A percentile compares a stretch with the other conserved stretches of the same genome.
phyloP scores from a whole-genome alignment of 2,797 vertebrate species.

The Enteromius afrohamiltoni region DNA sequence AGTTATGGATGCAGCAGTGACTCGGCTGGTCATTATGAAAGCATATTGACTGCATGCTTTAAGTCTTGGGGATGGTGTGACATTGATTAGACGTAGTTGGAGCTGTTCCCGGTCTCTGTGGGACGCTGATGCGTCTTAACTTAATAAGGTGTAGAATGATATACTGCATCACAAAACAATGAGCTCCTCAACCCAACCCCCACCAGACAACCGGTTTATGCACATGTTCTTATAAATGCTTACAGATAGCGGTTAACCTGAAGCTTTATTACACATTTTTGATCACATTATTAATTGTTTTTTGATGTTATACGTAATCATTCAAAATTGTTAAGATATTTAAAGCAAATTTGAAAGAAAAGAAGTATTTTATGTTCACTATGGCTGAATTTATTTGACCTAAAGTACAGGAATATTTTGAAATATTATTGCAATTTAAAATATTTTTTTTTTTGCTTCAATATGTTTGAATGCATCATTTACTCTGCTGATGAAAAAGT shows the following conservation, averaged over 20 bases:
- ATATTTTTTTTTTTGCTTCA: not conserved
- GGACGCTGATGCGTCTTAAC: constrained; percentile 48
- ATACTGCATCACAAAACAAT: constrained; percentile 49
- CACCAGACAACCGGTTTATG: not conserved
- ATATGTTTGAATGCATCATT: not conserved
- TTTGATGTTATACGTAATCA: not conserved
- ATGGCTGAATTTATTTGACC: not conserved
- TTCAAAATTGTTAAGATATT: not conserved
- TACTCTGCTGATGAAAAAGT: not conserved
- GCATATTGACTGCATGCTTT: constrained; percentile 51
- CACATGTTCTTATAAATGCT: constrained; percentile 22
- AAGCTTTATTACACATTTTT: not conserved
- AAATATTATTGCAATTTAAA: not conserved
- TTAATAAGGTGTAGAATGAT: constrained; percentile 48
- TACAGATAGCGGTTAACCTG: not conserved
- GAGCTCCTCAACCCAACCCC: constrained; percentile 29
- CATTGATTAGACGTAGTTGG: constrained; percentile 50
- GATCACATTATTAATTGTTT: not conserved
- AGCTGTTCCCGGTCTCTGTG: constrained; percentile 46
- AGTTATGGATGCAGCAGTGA: constrained; percentile 44
- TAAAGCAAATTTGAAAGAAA: not conserved
- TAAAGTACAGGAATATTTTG: not conserved
- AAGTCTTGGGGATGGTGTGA: constrained; percentile 45
- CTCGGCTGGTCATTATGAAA: constrained; percentile 45
- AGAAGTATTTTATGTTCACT: not conserved